Evolutionary conservation across 2,888 invertebrate species (phyloP).

Genomic region (Caenorhabditis wallacei): DNA sequence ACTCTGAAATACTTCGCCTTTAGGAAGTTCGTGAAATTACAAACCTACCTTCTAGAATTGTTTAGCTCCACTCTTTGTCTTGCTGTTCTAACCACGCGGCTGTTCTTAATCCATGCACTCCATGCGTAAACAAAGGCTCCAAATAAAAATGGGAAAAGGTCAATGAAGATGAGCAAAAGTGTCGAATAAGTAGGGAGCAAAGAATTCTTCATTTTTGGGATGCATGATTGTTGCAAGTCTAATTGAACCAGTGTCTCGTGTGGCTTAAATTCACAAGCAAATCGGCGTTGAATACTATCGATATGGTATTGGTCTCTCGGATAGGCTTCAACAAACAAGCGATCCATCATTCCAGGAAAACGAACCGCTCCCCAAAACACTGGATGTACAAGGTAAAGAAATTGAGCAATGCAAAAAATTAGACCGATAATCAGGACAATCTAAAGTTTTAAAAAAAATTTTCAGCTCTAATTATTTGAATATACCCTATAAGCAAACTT

Average conservation of each 20-base stretch:
- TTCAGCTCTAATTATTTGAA: no score
- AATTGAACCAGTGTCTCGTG: conserved; percentile 74
- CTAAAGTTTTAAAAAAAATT: conserved; percentile 59
- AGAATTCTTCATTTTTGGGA: conserved; percentile 80
- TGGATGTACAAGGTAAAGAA: conserved; percentile 78
- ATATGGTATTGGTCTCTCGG: conserved; percentile 77
- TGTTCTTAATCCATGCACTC: conserved; percentile 79
- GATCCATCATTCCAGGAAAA: conserved; percentile 79
- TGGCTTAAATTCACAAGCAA: conserved; percentile 76
- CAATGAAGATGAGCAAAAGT: conserved; percentile 79
- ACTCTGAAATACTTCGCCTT: conserved; percentile 59
- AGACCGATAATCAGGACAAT: conserved; percentile 73
- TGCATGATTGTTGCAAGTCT: conserved; percentile 76
- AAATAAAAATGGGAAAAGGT: conserved; percentile 79
- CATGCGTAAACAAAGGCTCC: conserved; percentile 78
- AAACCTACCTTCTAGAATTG: conserved; percentile 72
- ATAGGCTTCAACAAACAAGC: conserved; percentile 77
- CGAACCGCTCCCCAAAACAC: conserved; percentile 76
- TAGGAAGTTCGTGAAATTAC: neutral
- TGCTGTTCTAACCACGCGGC: conserved; percentile 72
- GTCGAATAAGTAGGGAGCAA: conserved; percentile 79
- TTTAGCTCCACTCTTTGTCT: conserved; percentile 76
- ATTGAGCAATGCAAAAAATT: conserved; percentile 77
- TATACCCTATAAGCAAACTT: conserved; percentile 74
- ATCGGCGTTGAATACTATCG: conserved; percentile 71